Evolutionary conservation across 1,140 invertebrate species (phyloP), one percentile per base, ranked within the genome.

Genomic region (Chrysomallon squamiferum): DNA sequence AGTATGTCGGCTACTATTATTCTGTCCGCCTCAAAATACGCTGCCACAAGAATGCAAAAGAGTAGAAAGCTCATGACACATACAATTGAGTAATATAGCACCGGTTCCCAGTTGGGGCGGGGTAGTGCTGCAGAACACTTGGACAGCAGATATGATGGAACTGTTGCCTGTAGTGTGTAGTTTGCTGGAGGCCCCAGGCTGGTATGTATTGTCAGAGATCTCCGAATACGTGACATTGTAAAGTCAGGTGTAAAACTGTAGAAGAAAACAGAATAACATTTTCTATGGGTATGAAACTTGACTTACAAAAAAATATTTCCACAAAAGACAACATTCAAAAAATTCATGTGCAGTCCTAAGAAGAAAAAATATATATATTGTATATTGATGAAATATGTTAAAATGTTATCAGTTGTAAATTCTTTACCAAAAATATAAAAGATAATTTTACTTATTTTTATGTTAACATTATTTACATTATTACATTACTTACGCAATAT

Each of bases 211-310:
- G 87, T 86, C 33, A 91, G 78, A 59, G 79, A 83, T 58, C 93
- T 88, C 66, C 91, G 88, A 29, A 95, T 89, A 64, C 91, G 89
- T 0, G 93, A 90, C 64, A 96, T 87, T 3, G 95, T 95, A 79
- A 96, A 97, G 87, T 98, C 96, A 7, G 96, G 92, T 0, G 93
- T 93, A 83, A 96, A 97, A 13, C 87, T 88, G 77, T 67, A 86
- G 79, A 35, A 71, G 32, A 50, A 56, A 74, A 63, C 20, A 61
- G 22, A 22, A 22, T 30, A 58, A n/a, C 6, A 30, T 7, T n/a
- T n/a, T n/a, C n/a, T n/a, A n/a, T n/a, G n/a, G n/a, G n/a, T n/a
- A n/a, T n/a, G n/a, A n/a, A n/a, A n/a, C n/a, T n/a, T n/a, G n/a
- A n/a, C n/a, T n/a, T n/a, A n/a, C n/a, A n/a, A n/a, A 11, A 54